phyloP scores from a whole-genome alignment of 2,113 vertebrate genomes.

The Xyliphius kryptos region DNA sequence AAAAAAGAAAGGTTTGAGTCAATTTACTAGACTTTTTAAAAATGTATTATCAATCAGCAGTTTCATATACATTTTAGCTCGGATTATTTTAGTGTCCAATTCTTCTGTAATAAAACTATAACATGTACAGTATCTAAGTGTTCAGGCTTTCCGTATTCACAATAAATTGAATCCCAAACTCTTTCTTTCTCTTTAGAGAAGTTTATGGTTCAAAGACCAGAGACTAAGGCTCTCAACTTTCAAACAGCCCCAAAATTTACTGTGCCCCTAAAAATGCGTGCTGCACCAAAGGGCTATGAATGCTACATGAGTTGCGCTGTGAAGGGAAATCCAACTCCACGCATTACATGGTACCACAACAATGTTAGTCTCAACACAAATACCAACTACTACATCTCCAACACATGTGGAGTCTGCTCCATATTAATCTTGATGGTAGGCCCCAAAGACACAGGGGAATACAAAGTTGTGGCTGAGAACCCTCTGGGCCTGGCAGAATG shows the following conservation, averaged over 20 bases:
- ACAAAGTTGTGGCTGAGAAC: slow-evolving; percentile 71
- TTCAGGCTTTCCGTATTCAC: neutral
- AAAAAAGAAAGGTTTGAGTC: slow-evolving; percentile 60
- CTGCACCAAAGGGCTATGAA: slow-evolving; percentile 70
- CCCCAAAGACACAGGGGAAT: slow-evolving; percentile 66
- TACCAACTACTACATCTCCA: slow-evolving; percentile 65
- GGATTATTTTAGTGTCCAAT: neutral
- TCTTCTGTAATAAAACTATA: too few relatives aligned
- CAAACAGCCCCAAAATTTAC: slow-evolving; percentile 68
- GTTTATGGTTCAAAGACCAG: slow-evolving; percentile 48
- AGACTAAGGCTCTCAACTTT: slow-evolving; percentile 53
- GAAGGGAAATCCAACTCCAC: slow-evolving; percentile 68
- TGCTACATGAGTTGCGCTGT: slow-evolving; percentile 83
- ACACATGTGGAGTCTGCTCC: slow-evolving; percentile 79
- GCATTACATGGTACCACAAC: slow-evolving; percentile 75
- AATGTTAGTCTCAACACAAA: slow-evolving; percentile 65
- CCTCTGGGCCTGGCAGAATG: slow-evolving; percentile 61
- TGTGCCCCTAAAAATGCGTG: slow-evolving; percentile 65
- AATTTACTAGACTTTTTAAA: too few relatives aligned
- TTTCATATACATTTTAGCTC: neutral
- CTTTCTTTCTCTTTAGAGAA: slow-evolving; percentile 56
- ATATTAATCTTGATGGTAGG: slow-evolving; percentile 67
- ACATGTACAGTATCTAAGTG: too few relatives aligned
- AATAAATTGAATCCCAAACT: neutral
- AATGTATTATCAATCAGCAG: neutral